phyloP scores from a whole-genome alignment of 2,888 invertebrate genomes.

The Sphecodes monilicornis region DNA sequence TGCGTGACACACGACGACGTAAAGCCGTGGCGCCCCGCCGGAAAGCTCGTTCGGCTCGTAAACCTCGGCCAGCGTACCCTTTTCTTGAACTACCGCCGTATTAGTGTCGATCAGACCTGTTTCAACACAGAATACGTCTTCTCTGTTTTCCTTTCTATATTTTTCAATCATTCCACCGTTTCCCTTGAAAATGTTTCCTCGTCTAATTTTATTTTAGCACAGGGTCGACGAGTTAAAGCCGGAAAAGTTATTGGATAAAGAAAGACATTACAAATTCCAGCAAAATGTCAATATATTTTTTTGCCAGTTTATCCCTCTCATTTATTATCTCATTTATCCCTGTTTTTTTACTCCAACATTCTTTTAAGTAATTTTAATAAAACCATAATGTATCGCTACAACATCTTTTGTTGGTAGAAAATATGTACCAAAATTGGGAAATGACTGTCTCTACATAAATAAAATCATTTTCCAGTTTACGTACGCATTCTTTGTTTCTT shows the following conservation, averaged over 20 bases:
- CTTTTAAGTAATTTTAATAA: neutral
- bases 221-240: neutral
- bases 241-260: neutral
- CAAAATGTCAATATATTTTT: too few relatives aligned
- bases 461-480: too few relatives aligned
- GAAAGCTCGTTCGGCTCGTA: constrained; percentile 74
- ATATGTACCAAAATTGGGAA: neutral
- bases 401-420: neutral
- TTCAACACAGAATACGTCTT: constrained; percentile 13
- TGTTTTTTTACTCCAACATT: neutral
- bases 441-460: neutral
- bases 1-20: constrained; percentile 81
- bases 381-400: neutral
- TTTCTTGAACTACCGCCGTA: constrained; percentile 59
- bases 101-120: constrained; percentile 53
- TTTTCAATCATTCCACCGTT: neutral
- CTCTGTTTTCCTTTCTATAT: constrained; percentile 17
- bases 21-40: constrained; percentile 70
- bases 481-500: too few relatives aligned
- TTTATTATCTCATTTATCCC: too few relatives aligned
- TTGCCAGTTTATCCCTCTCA: too few relatives aligned
- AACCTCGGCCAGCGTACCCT: constrained; percentile 73
- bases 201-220: neutral
- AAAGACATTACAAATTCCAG: neutral
- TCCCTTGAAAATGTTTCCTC: neutral